Conservation (phyloP, 2,888 invertebrate species). For the Perithous albicinctus region DNA sequence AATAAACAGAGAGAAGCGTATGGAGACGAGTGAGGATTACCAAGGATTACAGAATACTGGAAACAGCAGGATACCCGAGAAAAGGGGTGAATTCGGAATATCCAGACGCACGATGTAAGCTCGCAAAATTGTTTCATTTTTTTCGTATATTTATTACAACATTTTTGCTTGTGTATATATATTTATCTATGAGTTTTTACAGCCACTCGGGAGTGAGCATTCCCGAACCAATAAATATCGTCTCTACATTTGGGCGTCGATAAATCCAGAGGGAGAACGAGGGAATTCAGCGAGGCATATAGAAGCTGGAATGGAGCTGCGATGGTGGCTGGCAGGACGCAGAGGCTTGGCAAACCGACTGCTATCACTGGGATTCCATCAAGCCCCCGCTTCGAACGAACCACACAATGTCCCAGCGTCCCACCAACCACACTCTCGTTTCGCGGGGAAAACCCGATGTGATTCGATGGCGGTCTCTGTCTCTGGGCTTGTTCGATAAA, state of each 20-base stretch:
- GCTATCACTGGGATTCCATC: constrained; percentile 51
- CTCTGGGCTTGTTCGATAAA: constrained; percentile 50
- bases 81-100: neutral
- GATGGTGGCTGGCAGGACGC: neutral
- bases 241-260: constrained; percentile 47
- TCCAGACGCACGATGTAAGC: neutral
- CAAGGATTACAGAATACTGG: constrained; percentile 16
- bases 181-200: neutral
- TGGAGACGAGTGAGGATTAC: constrained; percentile 1
- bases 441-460: constrained; percentile 51
- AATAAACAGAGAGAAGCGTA: constrained; percentile 10
- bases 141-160: constrained; percentile 21
- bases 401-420: constrained; percentile 11
- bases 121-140: constrained; percentile 5
- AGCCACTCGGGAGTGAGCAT: constrained; percentile 18
- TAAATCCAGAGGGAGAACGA: constrained; percentile 44
- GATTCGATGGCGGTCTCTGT: constrained; percentile 44
- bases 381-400: constrained; percentile 47
- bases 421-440: constrained; percentile 28
- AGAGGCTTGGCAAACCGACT: constrained; percentile 39
- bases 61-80: neutral
- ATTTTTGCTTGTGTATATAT: neutral
- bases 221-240: constrained; percentile 53
- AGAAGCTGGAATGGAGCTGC: constrained; percentile 2
- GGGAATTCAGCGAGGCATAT: constrained; percentile 30